These are phyloP conservation scores for Aleiodes sp. DNA, from an alignment of 1,140 invertebrate species.

Conservation along the genomic window DNA sequence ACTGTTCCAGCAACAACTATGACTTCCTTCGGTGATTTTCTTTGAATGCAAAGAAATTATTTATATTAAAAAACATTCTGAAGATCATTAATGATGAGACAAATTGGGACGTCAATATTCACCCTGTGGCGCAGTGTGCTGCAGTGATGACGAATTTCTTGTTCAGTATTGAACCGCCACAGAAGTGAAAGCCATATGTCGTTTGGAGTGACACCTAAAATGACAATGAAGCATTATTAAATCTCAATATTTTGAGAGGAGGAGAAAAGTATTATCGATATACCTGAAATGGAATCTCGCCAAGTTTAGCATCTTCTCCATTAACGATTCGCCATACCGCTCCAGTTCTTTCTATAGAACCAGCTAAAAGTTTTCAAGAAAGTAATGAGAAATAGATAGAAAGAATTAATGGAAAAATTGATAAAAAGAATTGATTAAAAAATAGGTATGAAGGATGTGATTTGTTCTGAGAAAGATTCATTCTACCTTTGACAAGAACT, in stretches of 20 bases:
- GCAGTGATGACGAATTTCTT: constrained; percentile 62
- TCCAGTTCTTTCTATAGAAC: background rate
- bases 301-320: constrained; percentile 38
- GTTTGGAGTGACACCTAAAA: constrained; percentile 43
- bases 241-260: background rate
- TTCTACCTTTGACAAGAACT: background rate
- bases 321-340: constrained; percentile 42
- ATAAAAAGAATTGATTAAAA: too few species aligned
- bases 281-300: constrained; percentile 51
- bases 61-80: background rate
- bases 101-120: too few species aligned
- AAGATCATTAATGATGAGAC: too few species aligned
- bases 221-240: constrained; percentile 8
- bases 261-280: background rate
- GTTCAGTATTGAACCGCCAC: constrained; percentile 66
- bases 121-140: constrained; percentile 61
- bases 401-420: too few species aligned
- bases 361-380: background rate
- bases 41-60: background rate
- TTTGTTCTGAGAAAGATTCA: background rate
- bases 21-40: background rate
- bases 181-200: constrained; percentile 43
- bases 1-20: constrained; percentile 37
- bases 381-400: background rate
- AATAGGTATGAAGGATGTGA: background rate